Conservation (phyloP, 2,113 vertebrate species). For the Cisticola juncidis region DNA sequence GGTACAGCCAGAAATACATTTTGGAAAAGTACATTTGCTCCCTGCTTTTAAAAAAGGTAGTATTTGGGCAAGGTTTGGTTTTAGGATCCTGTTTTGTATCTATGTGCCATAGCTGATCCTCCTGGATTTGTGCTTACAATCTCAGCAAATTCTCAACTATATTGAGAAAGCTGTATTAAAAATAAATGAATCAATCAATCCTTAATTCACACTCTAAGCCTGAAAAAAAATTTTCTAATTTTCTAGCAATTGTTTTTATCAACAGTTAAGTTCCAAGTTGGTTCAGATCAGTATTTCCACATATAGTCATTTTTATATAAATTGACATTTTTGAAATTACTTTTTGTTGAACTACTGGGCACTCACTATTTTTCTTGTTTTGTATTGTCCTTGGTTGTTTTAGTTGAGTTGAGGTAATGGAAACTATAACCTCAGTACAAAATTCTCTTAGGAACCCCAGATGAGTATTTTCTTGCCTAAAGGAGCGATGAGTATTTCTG, state of each 20-base stretch:
- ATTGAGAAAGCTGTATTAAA: neutral
- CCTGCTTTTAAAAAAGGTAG: neutral
- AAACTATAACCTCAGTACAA: neutral
- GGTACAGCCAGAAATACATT: slow-evolving; percentile 20
- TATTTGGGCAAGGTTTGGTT: neutral
- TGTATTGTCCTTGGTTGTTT: neutral
- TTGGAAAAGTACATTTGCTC: neutral
- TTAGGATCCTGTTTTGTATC: neutral
- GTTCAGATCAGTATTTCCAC: neutral
- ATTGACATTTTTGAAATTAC: neutral
- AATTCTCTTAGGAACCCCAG: neutral
- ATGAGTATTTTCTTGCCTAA: neutral
- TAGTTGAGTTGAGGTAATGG: neutral
- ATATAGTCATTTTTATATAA: neutral
- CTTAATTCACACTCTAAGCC: neutral
- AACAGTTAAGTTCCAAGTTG: neutral
- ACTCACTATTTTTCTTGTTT: neutral
- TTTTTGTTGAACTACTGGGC: neutral
- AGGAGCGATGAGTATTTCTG: neutral
- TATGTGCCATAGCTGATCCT: neutral
- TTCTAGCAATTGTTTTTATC: neutral
- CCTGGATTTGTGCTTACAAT: neutral
- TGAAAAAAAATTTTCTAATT: neutral
- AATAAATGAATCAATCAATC: neutral
- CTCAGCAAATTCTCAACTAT: neutral